These are phyloP conservation scores for Paralichthys olivaceus DNA, from an alignment of 2,113 vertebrate species.

Conservation along the genomic window DNA sequence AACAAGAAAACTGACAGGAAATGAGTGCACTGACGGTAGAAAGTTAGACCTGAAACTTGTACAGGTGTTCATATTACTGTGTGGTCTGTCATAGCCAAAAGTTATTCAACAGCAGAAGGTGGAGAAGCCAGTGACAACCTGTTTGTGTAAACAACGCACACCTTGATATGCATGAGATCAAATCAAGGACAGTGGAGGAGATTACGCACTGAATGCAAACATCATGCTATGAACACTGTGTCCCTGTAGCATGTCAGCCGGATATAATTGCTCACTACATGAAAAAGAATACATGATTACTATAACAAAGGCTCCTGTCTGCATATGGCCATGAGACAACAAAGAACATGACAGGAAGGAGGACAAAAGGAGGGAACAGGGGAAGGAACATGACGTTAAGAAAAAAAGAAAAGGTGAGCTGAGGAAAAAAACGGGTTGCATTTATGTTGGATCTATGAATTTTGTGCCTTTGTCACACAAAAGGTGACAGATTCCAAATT, in stretches of 20 bases:
- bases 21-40: not conserved
- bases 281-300: constrained; percentile 31
- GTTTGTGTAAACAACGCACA: constrained; percentile 18
- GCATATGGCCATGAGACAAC: constrained; percentile 1
- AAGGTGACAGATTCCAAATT: not conserved
- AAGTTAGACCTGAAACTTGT: not conserved
- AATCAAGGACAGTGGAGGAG: constrained; percentile 49
- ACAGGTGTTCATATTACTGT: not conserved
- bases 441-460: constrained; percentile 1
- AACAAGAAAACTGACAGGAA: not conserved
- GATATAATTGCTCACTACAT: constrained; percentile 8
- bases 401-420: not conserved
- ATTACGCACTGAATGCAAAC: constrained; percentile 33
- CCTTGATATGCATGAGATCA: constrained; percentile 36
- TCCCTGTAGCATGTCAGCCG: not conserved
- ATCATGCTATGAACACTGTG: constrained; percentile 1
- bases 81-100: constrained; percentile 13
- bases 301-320: constrained; percentile 22
- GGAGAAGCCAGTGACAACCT: constrained; percentile 23
- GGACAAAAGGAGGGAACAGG: not conserved
- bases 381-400: too few species aligned
- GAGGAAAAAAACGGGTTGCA: too few species aligned
- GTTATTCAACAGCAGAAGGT: constrained; percentile 27
- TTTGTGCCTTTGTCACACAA: not conserved
- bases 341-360: not conserved